These are phyloP conservation scores for Mormyrus iriodes DNA, from an alignment of 2,113 vertebrate species.

Conservation along the genomic window DNA sequence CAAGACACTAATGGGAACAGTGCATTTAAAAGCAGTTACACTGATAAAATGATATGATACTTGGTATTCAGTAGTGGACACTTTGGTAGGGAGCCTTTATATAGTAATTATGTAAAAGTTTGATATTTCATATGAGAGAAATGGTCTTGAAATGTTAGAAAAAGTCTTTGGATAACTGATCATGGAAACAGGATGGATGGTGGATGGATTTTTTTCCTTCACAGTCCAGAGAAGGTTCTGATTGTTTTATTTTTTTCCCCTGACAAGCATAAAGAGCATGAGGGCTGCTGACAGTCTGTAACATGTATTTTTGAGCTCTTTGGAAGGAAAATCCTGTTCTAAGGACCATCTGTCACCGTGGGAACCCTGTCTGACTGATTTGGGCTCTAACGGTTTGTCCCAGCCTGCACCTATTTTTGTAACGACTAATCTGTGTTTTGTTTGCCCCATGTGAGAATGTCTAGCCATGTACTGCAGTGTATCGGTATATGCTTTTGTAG, in stretches of 20 bases:
- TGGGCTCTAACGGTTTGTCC: neutral
- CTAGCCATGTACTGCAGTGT: neutral
- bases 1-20: neutral
- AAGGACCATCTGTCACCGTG: neutral
- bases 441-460: neutral
- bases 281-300: neutral
- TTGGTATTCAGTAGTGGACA: neutral
- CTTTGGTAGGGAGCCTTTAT: neutral
- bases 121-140: neutral
- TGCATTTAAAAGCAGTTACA: neutral
- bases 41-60: neutral
- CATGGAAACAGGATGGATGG: neutral
- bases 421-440: neutral
- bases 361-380: neutral
- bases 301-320: neutral
- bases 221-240: neutral
- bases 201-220: neutral
- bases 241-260: neutral
- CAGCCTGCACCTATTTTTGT: neutral
- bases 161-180: neutral
- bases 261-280: neutral
- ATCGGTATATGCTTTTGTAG: neutral
- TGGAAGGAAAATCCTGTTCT: neutral
- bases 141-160: neutral
- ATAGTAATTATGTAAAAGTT: neutral